phyloP scores from a whole-genome alignment of 2,797 vertebrate species.

The Diceros bicornis region DNA sequence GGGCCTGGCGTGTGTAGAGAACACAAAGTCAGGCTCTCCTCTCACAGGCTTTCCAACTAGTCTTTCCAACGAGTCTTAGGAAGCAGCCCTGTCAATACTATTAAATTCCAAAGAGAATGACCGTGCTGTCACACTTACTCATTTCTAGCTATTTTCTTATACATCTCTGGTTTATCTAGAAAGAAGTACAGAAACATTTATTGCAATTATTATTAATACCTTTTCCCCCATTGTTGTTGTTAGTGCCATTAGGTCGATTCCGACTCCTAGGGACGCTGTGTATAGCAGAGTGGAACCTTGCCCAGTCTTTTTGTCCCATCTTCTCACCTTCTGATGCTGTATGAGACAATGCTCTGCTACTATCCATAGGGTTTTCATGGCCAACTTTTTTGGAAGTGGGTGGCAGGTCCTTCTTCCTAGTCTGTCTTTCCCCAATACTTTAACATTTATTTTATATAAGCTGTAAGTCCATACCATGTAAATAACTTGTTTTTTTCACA shows the following conservation, averaged over 20 bases:
- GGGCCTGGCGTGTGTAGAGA: rapidly evolving
- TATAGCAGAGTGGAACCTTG: too few relatives aligned
- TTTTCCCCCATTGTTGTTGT: neutral
- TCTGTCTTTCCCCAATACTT: neutral
- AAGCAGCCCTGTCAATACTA: neutral
- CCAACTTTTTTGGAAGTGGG: too few relatives aligned
- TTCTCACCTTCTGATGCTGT: too few relatives aligned
- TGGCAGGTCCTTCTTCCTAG: too few relatives aligned
- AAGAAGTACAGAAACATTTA: neutral
- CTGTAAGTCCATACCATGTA: neutral
- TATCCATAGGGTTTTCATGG: too few relatives aligned
- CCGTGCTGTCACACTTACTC: rapidly evolving
- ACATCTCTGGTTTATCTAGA: neutral
- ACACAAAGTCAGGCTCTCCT: neutral
- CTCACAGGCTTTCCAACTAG: neutral
- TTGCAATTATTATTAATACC: neutral
- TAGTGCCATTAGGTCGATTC: too few relatives aligned
- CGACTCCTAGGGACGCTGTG: too few relatives aligned
- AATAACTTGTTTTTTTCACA: neutral
- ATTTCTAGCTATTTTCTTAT: neutral
- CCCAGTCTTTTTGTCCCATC: too few relatives aligned
- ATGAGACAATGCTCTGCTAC: too few relatives aligned
- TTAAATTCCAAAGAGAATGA: neutral
- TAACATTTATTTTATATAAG: neutral
- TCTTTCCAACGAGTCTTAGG: neutral